Evolutionary conservation across 2,797 vertebrate genomes (phyloP).

Genomic region (Catostomus latipinnis): DNA sequence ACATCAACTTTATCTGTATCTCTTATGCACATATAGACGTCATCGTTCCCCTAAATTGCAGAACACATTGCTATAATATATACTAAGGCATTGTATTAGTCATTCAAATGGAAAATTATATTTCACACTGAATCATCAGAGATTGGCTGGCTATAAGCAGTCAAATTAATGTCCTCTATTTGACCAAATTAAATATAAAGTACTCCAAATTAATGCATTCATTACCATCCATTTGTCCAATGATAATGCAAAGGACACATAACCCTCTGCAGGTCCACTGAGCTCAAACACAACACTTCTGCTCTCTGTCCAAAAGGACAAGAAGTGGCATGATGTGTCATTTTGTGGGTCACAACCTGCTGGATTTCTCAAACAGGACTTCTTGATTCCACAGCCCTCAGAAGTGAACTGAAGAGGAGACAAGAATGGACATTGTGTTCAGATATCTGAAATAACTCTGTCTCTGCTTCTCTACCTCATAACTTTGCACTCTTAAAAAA

Average conservation of each 20-base stretch:
- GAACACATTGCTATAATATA: constrained; percentile 10
- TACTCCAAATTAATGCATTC: constrained; percentile 16
- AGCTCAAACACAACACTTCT: constrained; percentile 81
- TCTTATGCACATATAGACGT: constrained; percentile 82
- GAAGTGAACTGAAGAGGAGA: constrained; percentile 79
- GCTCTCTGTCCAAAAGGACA: constrained; percentile 77
- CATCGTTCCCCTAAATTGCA: constrained; percentile 83
- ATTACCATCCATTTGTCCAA: constrained; percentile 88
- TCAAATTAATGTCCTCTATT: background rate
- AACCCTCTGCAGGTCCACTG: constrained; percentile 84
- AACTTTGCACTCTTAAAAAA: too few species aligned
- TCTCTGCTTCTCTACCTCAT: too few species aligned
- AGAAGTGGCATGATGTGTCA: constrained; percentile 78
- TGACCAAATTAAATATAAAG: background rate
- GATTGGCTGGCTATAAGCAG: background rate
- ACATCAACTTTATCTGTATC: constrained; percentile 70
- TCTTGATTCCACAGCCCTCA: constrained; percentile 78
- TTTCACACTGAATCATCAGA: too few species aligned
- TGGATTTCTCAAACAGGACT: constrained; percentile 86
- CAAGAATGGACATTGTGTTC: background rate
- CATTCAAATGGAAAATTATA: too few species aligned
- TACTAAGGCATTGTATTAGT: too few species aligned
- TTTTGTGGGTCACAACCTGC: constrained; percentile 78
- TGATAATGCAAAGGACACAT: constrained; percentile 85
- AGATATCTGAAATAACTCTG: background rate